Conservation (phyloP, 2,113 vertebrate species). For the Origma solitaria region DNA sequence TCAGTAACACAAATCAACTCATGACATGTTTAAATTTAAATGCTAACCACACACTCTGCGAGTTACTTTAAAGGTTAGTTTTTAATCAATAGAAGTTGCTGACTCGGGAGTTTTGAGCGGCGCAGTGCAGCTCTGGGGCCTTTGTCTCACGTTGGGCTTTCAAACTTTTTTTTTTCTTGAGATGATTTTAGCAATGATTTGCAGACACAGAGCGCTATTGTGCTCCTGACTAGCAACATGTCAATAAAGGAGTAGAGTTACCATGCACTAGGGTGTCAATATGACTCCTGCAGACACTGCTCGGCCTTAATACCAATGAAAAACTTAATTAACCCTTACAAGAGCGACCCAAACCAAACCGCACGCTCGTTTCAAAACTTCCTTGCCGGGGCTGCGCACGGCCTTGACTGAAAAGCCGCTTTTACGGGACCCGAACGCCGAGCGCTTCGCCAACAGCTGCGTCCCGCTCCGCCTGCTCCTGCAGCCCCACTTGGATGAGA, state of each 20-base stretch:
- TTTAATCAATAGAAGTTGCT: slow-evolving; percentile 99
- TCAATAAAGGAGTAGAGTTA: slow-evolving; percentile 77
- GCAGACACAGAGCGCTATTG: slow-evolving; percentile 77
- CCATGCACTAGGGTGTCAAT: slow-evolving; percentile 74
- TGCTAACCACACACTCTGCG: slow-evolving; percentile 87
- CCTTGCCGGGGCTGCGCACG: background rate
- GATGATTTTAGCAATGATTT: slow-evolving; percentile 88
- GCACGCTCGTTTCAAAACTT: slow-evolving; percentile 38
- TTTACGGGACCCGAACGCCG: slow-evolving; percentile 22
- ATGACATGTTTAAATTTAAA: slow-evolving; percentile 90
- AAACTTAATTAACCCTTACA: slow-evolving; percentile 77
- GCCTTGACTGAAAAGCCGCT: slow-evolving; percentile 47
- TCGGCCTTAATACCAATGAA: slow-evolving; percentile 65
- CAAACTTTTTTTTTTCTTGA: slow-evolving; percentile 77
- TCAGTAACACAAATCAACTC: slow-evolving; percentile 84
- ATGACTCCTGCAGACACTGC: slow-evolving; percentile 70
- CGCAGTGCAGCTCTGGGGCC: slow-evolving; percentile 82
- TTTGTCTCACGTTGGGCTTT: slow-evolving; percentile 80
- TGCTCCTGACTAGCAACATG: slow-evolving; percentile 75
- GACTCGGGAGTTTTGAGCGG: slow-evolving; percentile 88
- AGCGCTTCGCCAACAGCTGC: slow-evolving; percentile 26
- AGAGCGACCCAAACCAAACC: slow-evolving; percentile 31
- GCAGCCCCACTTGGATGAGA: slow-evolving; percentile 2
- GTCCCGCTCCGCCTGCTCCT: background rate
- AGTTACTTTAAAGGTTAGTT: slow-evolving; percentile 99